Evolutionary conservation across 2,888 invertebrate genomes (phyloP).

Genomic region (Cheilosia scutellata): DNA sequence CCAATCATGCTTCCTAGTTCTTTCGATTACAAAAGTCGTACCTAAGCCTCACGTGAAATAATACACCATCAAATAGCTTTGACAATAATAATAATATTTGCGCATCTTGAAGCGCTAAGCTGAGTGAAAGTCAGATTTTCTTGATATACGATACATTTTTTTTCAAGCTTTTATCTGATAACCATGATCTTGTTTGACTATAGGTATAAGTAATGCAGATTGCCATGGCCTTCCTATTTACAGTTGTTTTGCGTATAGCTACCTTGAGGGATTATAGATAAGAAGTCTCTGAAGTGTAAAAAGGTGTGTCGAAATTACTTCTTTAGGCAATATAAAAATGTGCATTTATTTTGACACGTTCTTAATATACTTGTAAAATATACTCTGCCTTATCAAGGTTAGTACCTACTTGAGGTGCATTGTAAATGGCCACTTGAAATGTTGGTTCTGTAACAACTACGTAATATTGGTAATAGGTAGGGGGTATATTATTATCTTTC

Average conservation of each 20-base stretch:
- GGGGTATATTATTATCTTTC: too few species aligned
- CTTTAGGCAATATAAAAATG: too few species aligned
- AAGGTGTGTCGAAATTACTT: too few species aligned
- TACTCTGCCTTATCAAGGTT: too few species aligned
- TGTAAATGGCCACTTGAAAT: too few species aligned
- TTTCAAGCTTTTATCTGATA: not conserved
- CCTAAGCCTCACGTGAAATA: conserved; percentile 3
- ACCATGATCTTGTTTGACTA: not conserved
- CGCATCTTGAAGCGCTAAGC: not conserved
- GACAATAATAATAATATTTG: not conserved
- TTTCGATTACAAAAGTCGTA: not conserved
- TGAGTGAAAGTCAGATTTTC: not conserved
- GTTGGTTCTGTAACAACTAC: too few species aligned
- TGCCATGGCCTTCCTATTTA: not conserved
- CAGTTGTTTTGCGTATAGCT: too few species aligned
- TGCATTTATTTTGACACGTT: too few species aligned
- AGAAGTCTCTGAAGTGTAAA: too few species aligned
- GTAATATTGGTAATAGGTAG: too few species aligned
- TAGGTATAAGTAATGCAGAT: not conserved
- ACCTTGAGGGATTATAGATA: not conserved
- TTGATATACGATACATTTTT: not conserved
- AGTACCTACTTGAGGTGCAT: too few species aligned
- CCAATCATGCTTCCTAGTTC: not conserved
- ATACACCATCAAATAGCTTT: not conserved
- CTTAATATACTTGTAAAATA: too few species aligned